A percentile compares a stretch with the other conserved stretches of the same genome.
Conservation (phyloP, 2,888 invertebrate species). For the Cenopis cana region DNA sequence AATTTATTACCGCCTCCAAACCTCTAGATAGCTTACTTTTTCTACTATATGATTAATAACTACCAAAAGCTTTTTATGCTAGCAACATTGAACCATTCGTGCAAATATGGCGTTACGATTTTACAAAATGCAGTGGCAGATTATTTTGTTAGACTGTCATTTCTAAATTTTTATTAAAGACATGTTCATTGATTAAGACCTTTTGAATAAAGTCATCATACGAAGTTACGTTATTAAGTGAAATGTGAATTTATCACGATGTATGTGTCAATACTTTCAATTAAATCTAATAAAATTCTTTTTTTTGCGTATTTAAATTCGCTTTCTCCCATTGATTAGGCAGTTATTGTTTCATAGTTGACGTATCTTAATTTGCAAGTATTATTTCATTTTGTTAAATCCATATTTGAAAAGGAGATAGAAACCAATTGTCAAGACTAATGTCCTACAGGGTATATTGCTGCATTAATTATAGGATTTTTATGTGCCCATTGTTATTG, state of each 20-base stretch:
- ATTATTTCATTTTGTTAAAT: conserved; percentile 11
- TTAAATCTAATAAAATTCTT: conserved; percentile 14
- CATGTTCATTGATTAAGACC: conserved; percentile 65
- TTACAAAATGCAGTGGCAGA: conserved; percentile 77
- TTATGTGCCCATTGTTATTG: conserved; percentile 22
- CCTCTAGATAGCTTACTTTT: conserved; percentile 27
- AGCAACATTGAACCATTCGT: conserved; percentile 61
- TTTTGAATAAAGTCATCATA: conserved; percentile 61
- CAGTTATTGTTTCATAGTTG: conserved; percentile 16
- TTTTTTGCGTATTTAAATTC: conserved; percentile 19
- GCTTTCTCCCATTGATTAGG: conserved; percentile 21
- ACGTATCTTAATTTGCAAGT: conserved; percentile 17
- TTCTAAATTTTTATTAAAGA: conserved; percentile 72
- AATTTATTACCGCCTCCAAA: neutral
- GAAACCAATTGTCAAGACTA: conserved; percentile 35
- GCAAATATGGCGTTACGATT: conserved; percentile 80
- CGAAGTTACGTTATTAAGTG: conserved; percentile 65
- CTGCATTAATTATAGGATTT: conserved; percentile 18
- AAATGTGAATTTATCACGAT: conserved; percentile 79
- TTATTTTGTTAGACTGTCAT: conserved; percentile 74
- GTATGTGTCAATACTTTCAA: conserved; percentile 63
- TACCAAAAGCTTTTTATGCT: conserved; percentile 39
- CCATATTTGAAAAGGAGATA: neutral
- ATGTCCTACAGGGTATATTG: conserved; percentile 29
- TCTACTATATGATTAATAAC: conserved; percentile 18